Evolutionary conservation across 2,888 invertebrate genomes (phyloP), one percentile per base, ranked within the genome.

Genomic region (Teleogryllus oceanicus): DNA sequence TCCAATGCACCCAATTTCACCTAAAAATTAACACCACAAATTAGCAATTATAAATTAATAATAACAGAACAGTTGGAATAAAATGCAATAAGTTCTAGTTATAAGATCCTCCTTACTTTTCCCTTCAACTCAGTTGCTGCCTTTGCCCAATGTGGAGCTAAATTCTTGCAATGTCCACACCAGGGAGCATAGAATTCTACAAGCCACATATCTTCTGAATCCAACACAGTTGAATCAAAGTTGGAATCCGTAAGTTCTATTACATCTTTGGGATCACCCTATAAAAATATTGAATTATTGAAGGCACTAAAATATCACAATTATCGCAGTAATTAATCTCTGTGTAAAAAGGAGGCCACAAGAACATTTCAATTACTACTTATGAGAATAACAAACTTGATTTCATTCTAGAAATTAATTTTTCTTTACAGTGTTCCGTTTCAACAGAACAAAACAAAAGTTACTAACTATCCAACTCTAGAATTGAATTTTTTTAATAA

Each of bases 151-250:
- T 98, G 95, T 0, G 99, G 99, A 80, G 95, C 98, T 79, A 99
- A 89, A 86, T 94, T 97, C 89, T 99, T 98, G 89, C 98, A 98
- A 87, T 98, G 97, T 10, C 97, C 97, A 87, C 97, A 98, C 95
- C 97, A 97, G 0, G 96, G 96, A 11, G 99, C 99, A 88, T 92
- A 99, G 90, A 99, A 99, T 88, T 99, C 98, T 2, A 99, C 97
- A 84, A 99, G 88, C 98, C 98, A 99, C 87, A 97, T 91, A 85
- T 99, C 98, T 20, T 98, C 96, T 78, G 97, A 97, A 84, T 96
- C 91, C 84, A 98, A 87, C 20, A 99, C 98, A 80, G 94, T 87
- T 86, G 95, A 93, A 83, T 98, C 94, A 87, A 99, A 99, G 89
- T 99, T 99, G 83, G 93, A 91, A 87, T 99, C 99, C 0, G 99